Percentiles rank a stretch among this genome's conserved stretches.
Conservation (phyloP, 2,888 invertebrate species). For the Rhaphigaster nebulosa region DNA sequence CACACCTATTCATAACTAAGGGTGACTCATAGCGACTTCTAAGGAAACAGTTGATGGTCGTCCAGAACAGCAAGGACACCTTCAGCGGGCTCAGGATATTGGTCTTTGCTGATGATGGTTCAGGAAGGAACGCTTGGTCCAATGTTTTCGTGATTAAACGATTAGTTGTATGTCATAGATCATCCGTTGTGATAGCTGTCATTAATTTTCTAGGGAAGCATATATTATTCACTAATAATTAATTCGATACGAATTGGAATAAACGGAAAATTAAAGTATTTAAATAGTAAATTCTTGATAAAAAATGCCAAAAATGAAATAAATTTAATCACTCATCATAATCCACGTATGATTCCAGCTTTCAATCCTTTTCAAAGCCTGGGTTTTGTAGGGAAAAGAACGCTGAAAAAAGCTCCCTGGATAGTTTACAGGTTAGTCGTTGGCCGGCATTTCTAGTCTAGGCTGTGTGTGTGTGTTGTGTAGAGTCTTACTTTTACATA, state of each 20-base stretch:
- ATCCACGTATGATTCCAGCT: no score
- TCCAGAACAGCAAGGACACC: background rate
- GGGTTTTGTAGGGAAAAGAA: no score
- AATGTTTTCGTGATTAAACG: background rate
- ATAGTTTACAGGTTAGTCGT: no score
- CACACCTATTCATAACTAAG: slow-evolving; percentile 1
- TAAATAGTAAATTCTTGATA: no score
- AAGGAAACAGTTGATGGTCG: background rate
- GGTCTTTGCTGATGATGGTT: background rate
- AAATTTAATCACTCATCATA: no score
- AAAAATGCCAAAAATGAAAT: no score
- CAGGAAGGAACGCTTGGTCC: background rate
- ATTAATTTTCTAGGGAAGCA: background rate
- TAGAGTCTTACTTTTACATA: no score
- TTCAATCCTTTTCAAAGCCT: no score
- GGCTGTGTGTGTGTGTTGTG: no score
- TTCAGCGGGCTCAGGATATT: background rate
- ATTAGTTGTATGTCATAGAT: background rate
- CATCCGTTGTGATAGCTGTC: background rate
- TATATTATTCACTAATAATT: background rate
- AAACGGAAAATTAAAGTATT: no score
- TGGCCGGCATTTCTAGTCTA: no score
- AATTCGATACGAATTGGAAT: background rate
- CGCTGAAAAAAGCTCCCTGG: no score
- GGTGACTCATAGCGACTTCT: background rate